Evolutionary conservation across 1,140 invertebrate species (phyloP).

Genomic region (Helicoverpa zea): DNA sequence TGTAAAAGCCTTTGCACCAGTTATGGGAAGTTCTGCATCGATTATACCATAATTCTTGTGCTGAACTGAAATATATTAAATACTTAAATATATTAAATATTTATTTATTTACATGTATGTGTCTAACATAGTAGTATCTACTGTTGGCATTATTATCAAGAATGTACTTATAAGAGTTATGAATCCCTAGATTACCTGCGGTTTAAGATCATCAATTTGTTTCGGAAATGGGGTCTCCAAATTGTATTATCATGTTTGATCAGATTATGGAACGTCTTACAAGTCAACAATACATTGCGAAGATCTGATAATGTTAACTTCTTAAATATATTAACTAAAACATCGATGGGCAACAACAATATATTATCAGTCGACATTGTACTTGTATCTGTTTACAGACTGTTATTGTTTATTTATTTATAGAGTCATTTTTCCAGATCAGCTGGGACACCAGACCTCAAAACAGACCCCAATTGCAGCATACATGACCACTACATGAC

Average conservation of each 20-base stretch:
- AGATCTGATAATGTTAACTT: conserved; percentile 66
- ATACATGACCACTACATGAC: too few relatives aligned
- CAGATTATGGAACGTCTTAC: conserved; percentile 68
- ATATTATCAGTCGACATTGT: conserved; percentile 48
- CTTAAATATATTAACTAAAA: conserved; percentile 73
- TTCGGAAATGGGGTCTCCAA: conserved; percentile 63
- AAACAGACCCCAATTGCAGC: not conserved
- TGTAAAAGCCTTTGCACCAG: conserved; percentile 76
- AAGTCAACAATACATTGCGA: conserved; percentile 72
- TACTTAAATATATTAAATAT: too few relatives aligned
- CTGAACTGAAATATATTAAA: conserved; percentile 10
- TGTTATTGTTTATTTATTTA: not conserved
- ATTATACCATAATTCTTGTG: conserved; percentile 56
- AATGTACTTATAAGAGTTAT: too few relatives aligned
- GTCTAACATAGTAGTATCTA: too few relatives aligned
- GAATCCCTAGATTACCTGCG: conserved; percentile 32
- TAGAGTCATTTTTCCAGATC: not conserved
- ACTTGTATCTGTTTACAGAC: not conserved
- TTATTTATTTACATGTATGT: too few relatives aligned
- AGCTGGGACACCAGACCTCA: not conserved
- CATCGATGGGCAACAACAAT: conserved; percentile 69
- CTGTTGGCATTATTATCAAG: too few relatives aligned
- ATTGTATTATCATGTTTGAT: conserved; percentile 69
- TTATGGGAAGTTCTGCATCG: conserved; percentile 74
- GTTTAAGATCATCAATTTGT: conserved; percentile 58